These are phyloP conservation scores for Arctocebus calabarensis DNA, from an alignment of 2,797 vertebrate species.

Conservation along the genomic window DNA sequence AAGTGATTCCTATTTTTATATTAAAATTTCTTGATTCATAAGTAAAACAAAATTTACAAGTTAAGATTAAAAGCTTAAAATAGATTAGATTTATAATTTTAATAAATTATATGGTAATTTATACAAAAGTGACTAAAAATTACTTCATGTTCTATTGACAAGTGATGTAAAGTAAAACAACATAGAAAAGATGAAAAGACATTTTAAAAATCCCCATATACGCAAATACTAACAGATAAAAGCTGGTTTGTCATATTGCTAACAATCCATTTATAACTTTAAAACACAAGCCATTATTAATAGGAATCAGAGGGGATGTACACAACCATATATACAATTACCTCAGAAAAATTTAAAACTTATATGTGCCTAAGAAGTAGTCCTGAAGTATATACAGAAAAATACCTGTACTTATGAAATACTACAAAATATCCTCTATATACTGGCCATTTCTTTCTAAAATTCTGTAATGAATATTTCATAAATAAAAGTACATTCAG, in stretches of 20 bases:
- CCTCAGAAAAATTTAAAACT: constrained; percentile 19
- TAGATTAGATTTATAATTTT: background rate
- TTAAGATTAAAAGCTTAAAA: constrained; percentile 13
- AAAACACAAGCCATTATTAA: constrained; percentile 6
- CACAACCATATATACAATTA: background rate
- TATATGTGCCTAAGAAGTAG: background rate
- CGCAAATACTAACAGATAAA: constrained; percentile 36
- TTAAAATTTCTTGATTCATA: constrained; percentile 31
- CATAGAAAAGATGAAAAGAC: background rate
- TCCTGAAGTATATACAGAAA: background rate
- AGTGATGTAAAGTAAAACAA: constrained; percentile 29
- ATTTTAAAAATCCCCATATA: background rate
- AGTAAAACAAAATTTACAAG: constrained; percentile 38
- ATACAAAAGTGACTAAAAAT: background rate
- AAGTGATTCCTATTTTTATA: background rate
- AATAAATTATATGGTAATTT: constrained; percentile 11
- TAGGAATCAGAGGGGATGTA: background rate
- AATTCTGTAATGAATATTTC: no score
- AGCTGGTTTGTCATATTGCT: background rate
- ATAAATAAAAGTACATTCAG: no score
- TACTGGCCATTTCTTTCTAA: background rate
- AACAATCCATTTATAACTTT: constrained; percentile 11
- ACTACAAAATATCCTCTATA: background rate
- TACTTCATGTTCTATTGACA: background rate
- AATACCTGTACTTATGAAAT: background rate